phyloP scores from a whole-genome alignment of 2,797 vertebrate species.

The Mus spretus region DNA sequence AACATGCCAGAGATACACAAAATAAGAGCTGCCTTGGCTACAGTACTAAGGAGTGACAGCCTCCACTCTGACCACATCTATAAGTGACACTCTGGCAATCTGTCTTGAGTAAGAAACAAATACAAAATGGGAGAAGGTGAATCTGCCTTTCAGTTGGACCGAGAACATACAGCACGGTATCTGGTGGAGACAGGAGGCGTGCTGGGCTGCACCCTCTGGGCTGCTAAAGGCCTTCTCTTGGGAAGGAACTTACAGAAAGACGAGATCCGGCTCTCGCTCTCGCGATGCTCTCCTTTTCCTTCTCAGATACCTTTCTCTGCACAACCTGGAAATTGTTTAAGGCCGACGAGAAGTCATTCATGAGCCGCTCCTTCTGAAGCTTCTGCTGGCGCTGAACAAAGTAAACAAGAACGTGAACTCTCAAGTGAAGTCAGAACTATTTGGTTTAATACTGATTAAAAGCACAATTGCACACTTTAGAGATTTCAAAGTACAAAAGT shows the following conservation, averaged over 20 bases:
- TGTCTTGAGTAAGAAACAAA: constrained; percentile 40
- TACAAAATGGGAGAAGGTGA: constrained; percentile 35
- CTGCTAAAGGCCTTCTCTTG: constrained; percentile 4
- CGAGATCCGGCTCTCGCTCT: constrained; percentile 94
- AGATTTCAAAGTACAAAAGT: constrained; percentile 65
- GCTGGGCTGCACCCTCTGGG: background rate
- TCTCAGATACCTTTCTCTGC: constrained; percentile 95
- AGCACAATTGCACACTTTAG: constrained; percentile 36
- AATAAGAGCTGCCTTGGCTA: constrained; percentile 56
- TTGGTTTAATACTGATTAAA: constrained; percentile 61
- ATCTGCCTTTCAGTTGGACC: background rate
- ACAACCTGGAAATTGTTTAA: constrained; percentile 98
- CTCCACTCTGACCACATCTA: background rate
- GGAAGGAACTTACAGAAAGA: constrained; percentile 89
- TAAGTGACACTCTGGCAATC: constrained; percentile 35
- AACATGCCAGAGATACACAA: constrained; percentile 58
- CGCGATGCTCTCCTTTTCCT: constrained; percentile 96
- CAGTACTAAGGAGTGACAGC: constrained; percentile 18
- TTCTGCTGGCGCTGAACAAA: constrained; percentile 95
- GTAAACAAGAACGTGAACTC: constrained; percentile 75
- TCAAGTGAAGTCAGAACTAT: background rate
- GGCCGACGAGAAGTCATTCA: constrained; percentile 97
- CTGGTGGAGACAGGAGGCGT: background rate
- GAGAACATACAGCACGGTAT: constrained; percentile 14
- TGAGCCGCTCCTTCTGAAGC: constrained; percentile 97